Evolutionary conservation across 2,113 vertebrate genomes (phyloP).

Genomic region (Megaceryle maxima): DNA sequence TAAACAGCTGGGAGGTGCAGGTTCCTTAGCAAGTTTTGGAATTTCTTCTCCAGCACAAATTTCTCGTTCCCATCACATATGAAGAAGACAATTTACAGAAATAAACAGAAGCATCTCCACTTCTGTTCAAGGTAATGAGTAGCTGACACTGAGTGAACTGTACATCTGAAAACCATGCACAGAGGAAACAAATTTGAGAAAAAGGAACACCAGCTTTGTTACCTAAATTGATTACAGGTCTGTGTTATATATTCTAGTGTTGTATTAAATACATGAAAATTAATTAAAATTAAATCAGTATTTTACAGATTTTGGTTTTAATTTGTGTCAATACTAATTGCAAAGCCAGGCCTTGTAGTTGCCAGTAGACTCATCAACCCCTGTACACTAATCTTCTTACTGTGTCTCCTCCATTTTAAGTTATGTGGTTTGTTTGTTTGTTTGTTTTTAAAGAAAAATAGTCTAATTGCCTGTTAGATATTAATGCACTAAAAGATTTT

Average conservation of each 20-base stretch:
- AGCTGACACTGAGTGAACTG: neutral
- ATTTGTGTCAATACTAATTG: neutral
- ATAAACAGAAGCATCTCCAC: conserved; percentile 10
- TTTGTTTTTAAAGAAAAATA: neutral
- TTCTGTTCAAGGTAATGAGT: neutral
- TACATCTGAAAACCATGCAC: neutral
- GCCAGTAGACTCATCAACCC: neutral
- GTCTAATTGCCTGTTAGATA: neutral
- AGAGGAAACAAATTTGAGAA: neutral
- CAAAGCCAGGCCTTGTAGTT: conserved; percentile 19
- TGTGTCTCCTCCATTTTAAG: conserved; percentile 6
- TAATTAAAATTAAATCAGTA: neutral
- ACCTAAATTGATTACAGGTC: neutral
- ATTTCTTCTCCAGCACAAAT: neutral
- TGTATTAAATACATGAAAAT: neutral
- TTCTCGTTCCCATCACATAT: neutral
- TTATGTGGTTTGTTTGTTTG: neutral
- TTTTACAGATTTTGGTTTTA: neutral
- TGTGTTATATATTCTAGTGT: neutral
- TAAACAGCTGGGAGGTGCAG: neutral
- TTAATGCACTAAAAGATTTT: neutral
- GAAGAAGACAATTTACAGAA: neutral
- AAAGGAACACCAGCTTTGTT: neutral
- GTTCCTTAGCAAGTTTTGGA: neutral
- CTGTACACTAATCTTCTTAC: conserved; percentile 12